phyloP scores from a whole-genome alignment of 92 coral and sea anemone genomes.

The Zoanthus gigantus region DNA sequence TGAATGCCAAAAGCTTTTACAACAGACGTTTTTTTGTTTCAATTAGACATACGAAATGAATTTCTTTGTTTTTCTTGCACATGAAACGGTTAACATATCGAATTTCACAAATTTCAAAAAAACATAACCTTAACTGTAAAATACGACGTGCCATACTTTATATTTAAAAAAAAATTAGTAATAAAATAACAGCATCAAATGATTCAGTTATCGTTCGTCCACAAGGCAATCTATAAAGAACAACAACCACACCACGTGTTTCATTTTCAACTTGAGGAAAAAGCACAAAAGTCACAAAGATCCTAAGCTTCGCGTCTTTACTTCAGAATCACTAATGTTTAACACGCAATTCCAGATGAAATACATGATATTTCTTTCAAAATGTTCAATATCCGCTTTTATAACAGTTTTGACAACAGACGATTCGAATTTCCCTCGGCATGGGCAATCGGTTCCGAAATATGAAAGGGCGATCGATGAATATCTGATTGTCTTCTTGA shows the following conservation, averaged over 20 bases:
- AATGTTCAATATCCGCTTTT: background rate
- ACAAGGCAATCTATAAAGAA: background rate
- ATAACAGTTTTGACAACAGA: background rate
- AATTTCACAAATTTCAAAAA: background rate
- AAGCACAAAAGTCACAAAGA: background rate
- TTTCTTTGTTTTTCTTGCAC: conserved; percentile 13
- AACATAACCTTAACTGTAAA: background rate
- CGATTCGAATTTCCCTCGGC: conserved; percentile 54
- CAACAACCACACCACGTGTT: conserved; percentile 33
- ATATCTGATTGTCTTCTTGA: background rate
- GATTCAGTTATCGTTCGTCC: background rate
- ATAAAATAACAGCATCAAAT: background rate
- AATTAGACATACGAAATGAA: background rate
- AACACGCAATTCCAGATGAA: background rate
- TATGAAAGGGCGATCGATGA: background rate
- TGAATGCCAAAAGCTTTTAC: background rate
- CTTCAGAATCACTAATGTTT: background rate
- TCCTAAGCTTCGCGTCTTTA: background rate
- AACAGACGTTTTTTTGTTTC: background rate
- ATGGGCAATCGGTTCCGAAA: conserved; percentile 21
- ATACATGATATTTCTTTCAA: background rate
- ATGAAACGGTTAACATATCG: conserved; percentile 32
- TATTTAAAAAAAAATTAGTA: background rate
- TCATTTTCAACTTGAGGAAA: background rate
- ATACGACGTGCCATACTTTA: background rate